Evolutionary conservation across 2,888 invertebrate genomes (phyloP), one percentile per base, ranked within the genome.

Genomic region (Eugnorisma glareosa): DNA sequence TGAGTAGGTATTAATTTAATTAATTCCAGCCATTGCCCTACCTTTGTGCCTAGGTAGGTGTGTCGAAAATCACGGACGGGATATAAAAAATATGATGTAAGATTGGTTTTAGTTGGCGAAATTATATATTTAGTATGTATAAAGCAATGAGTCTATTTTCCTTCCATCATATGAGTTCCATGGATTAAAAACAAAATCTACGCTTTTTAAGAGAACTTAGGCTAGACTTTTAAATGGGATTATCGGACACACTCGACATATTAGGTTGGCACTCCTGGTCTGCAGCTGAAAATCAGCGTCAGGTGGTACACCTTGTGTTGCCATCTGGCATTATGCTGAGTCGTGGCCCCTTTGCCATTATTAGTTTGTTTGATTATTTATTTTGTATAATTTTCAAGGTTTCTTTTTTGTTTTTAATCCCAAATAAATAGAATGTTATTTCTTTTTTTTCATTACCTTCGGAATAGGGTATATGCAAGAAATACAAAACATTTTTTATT

Each of bases 11-110:
- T 13, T 75, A 48, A 82, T 57, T 54, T 0, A 64, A 59, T 57
- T 51, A 57, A 43, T 7, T 43, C 15, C 18, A 40, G n/a, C n/a
- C 18, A 37, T 6, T 13, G 37, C 10, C 43, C 35, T 35, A n/a
- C 76, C 43, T 51, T 5, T 2, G 11, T 64, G 15, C 37, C 63
- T 76, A 70, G 81, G 81, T 76, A 70, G 81, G 81, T 73, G 81
- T 51, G 77, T 37, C 63, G 15, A 67, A 66, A 67, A 61, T 64
- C 18, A 57, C 31, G 48, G 5, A 69, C 54, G 11, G 2, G 3
- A 8, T n/a, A 51, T 57, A 35, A 59, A 35, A 59, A 48, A 18
- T 75, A 48, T 81, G 35, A 51, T n/a, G 13, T 51, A 59, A 45
- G 51, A 37, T 48, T 54, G 28, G 51, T 67, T 40, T 5, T 51